Evolutionary conservation across 2,888 invertebrate species (phyloP).

Genomic region (Artemia sp.): DNA sequence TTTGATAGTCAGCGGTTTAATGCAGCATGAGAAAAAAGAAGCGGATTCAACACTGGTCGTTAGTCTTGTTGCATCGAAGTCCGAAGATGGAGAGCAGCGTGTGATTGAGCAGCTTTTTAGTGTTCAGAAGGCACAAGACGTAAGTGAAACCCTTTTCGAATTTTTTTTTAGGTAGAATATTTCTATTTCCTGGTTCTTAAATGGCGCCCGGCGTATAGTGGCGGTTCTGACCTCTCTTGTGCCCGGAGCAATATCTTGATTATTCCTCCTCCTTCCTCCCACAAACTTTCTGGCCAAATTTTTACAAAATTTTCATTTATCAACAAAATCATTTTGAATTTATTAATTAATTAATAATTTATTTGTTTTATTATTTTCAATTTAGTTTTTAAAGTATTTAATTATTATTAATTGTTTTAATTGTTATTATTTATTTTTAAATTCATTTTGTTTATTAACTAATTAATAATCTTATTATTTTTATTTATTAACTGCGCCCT

Average conservation of each 20-base stretch:
- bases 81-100: constrained; percentile 18
- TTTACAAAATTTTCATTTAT: no score
- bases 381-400: neutral
- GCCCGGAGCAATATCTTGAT: no score
- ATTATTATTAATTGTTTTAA: neutral
- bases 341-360: neutral
- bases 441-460: neutral
- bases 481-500: no score
- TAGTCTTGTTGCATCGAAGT: constrained; percentile 24
- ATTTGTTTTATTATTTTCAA: neutral
- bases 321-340: no score
- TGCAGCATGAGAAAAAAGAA: constrained; percentile 36
- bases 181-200: neutral
- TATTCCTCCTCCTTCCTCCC: no score
- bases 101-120: constrained; percentile 36
- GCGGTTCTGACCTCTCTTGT: neutral
- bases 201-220: neutral
- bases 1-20: constrained; percentile 62
- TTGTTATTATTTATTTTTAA: neutral
- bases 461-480: no score
- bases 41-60: constrained; percentile 46
- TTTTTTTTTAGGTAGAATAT: neutral
- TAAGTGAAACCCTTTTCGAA: constrained; percentile 21
- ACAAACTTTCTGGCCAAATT: no score
- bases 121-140: constrained; percentile 32